phyloP scores from a whole-genome alignment of 2,888 invertebrate species.

The Apomyelois bistriatella region DNA sequence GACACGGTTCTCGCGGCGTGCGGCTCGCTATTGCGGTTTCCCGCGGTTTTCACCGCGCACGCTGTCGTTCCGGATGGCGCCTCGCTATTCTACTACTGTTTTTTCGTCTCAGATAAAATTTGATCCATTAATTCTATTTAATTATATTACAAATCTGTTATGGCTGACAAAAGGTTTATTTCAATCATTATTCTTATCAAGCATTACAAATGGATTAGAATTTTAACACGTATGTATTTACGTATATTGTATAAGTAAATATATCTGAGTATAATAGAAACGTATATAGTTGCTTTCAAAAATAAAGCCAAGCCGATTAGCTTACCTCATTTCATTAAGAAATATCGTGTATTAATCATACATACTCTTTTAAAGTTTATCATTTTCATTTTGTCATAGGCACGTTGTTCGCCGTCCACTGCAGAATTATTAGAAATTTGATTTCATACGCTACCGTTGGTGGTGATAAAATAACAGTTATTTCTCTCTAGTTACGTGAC shows the following conservation, averaged over 20 bases:
- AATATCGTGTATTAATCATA: not conserved
- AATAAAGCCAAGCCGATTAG: not conserved
- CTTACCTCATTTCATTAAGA: too few relatives aligned
- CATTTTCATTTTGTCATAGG: not conserved
- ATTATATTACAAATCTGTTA: constrained; percentile 8
- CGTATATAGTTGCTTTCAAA: not conserved
- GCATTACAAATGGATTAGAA: too few relatives aligned
- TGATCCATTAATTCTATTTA: constrained; percentile 40
- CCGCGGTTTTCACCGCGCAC: constrained; percentile 74
- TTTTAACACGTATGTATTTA: too few relatives aligned
- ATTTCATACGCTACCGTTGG: constrained; percentile 16
- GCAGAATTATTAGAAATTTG: constrained; percentile 2
- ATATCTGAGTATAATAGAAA: not conserved
- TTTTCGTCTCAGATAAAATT: constrained; percentile 44
- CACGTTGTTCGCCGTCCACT: not conserved
- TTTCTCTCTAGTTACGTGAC: constrained; percentile 28
- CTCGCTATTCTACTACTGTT: constrained; percentile 60
- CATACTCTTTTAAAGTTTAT: not conserved
- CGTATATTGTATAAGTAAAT: not conserved
- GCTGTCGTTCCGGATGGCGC: constrained; percentile 76
- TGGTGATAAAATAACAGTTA: constrained; percentile 28
- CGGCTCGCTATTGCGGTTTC: constrained; percentile 72
- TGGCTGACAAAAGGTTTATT: too few relatives aligned
- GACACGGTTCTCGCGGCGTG: constrained; percentile 74
- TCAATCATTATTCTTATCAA: not conserved